phyloP scores from a whole-genome alignment of 2,888 invertebrate species.

The Epistrophella euchroma region DNA sequence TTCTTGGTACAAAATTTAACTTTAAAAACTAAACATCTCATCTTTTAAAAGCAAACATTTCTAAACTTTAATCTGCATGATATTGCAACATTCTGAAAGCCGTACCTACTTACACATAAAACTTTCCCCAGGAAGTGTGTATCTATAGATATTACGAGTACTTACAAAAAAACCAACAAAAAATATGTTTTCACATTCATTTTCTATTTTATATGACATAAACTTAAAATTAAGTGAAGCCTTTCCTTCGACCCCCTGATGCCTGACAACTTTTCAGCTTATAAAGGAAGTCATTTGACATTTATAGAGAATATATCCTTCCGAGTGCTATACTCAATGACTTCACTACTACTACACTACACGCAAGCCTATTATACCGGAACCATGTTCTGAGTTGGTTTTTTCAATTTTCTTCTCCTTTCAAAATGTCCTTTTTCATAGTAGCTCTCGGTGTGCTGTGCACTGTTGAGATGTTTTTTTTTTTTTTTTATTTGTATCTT shows the following conservation, averaged over 20 bases:
- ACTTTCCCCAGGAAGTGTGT: constrained; percentile 9
- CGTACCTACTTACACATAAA: constrained; percentile 11
- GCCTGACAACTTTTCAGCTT: constrained; percentile 36
- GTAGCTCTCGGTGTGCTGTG: constrained; percentile 5
- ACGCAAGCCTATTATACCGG: constrained; percentile 38
- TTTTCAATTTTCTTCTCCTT: constrained; percentile 34
- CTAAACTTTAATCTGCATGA: constrained; percentile 39
- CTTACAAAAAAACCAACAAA: not conserved
- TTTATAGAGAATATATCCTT: constrained; percentile 69
- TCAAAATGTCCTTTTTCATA: constrained; percentile 40
- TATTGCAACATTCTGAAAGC: constrained; percentile 39
- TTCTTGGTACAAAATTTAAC: constrained; percentile 8
- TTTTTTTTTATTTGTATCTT: not conserved
- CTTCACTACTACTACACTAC: constrained; percentile 23
- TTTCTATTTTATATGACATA: constrained; percentile 43
- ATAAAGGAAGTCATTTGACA: constrained; percentile 72
- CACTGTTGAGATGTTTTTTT: constrained; percentile 39
- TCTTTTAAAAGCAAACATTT: constrained; percentile 22
- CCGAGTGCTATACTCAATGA: constrained; percentile 52
- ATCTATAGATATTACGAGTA: not conserved
- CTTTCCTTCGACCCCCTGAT: constrained; percentile 6
- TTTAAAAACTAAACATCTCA: constrained; percentile 31
- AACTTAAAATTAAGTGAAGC: constrained; percentile 50
- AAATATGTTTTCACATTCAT: constrained; percentile 30
- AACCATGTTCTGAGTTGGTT: constrained; percentile 33